Base-by-base conservation (phyloP, 53 echinoderm and acorn worm species). In the Crossaster papposus region DNA sequence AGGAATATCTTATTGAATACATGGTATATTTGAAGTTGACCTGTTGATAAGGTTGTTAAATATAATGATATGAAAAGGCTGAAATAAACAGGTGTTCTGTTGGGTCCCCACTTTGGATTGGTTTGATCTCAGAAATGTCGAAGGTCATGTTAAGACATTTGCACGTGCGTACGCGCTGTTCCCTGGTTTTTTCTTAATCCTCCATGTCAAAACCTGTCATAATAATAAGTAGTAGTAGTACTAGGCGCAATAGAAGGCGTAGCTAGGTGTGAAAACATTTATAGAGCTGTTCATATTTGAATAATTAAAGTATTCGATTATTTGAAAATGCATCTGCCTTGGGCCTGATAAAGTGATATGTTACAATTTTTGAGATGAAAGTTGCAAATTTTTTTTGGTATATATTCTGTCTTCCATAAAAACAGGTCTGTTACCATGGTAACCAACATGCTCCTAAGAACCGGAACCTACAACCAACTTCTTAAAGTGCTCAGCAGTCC, bases 371-470 rank as follows among this genome's bases (percentile, higher is more conserved):
- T 26, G 22, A 1, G 22, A 23, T 26, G 68, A 68, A 68, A 68
- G 2, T 68, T 20, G 26, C 68, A 18, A 7, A 28, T 26, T 4
- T 26, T 26, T 68, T 10, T 68, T 26, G n/a, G 0, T 7, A 44
- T 68, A 9, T 44, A 20, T 68, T 68, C 20, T 68, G 10, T 26
- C 28, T 28, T 68, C 44, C 44, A 44, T 68, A 2, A 11, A 68
- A 28, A 68, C 68, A 68, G 68, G 68, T 68, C 28, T 68, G 68
- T 62, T 20, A 33, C 36, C 77, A 76, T 87, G 77, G 55, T 77
- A 87, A 87, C 87, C 62, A 87, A 76, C 76, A 76, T 75, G 76
- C 38, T 87, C 14, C 64, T 35, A 15, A 75, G 30, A 77, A 24
- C 38, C 2, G 30, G 54, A 5, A 13, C 77, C 8, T 76, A 31